Evolutionary conservation across 2,888 invertebrate species (phyloP), one percentile per base, ranked within the genome.

Genomic region (Pelosia muscerda): DNA sequence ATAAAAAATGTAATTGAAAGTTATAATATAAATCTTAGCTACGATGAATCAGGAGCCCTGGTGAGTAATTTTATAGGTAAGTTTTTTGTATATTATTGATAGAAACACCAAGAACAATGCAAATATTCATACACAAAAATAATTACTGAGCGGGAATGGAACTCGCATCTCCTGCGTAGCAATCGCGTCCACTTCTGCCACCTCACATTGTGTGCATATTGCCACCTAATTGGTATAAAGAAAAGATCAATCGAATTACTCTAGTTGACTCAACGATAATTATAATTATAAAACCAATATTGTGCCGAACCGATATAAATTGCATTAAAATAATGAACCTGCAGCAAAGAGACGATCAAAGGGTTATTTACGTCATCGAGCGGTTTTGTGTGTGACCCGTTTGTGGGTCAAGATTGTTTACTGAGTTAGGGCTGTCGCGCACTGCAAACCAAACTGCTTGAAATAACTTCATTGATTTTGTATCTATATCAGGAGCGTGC

Each of bases 341-440:
- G 81, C 74, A 80, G 62, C 77, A 73, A 69, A 70, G 61, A 57
- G n/a, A 26, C 71, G 71, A 71, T 79, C 79, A 79, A 81, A 79
- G 78, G 68, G 63, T 54, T 75, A 71, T 74, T 76, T 72, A 69
- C 79, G 81, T 78, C 81, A 74, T 58, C 42, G 60, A 61, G 58
- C 69, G 67, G 78, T 78, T 77, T 68, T 77, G 75, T 73, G 65
- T 72, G 74, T 59, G 66, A 23, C 26, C 68, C 49, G 69, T 63
- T 76, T 78, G 73, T 76, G 68, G 81, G 84, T 83, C 83, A 84
- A 84, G 76, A 71, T 38, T 81, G 67, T 59, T 70, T 70, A 59
- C 58, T 5, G 8, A 10, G 6, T 0, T 66, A 79, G 79, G 79
- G 79, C 10, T 79, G 76, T 0, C 66, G 15, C 64, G 25, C n/a